Conservation (phyloP, 2,888 invertebrate genomes). For the Erynnis tages region DNA sequence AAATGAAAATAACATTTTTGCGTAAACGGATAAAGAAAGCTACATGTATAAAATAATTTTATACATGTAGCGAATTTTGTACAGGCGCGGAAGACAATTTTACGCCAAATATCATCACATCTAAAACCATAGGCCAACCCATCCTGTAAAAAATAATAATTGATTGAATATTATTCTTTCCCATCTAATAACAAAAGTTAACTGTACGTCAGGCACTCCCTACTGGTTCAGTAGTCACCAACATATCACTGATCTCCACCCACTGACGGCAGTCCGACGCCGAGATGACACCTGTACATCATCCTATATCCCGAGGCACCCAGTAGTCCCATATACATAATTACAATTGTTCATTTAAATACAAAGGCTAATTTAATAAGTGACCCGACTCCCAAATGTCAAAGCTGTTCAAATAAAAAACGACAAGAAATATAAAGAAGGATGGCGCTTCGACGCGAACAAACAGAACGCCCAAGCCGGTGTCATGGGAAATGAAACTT, state of each 20-base stretch:
- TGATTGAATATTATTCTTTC: too few species aligned
- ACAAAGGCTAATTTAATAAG: slow-evolving; percentile 81
- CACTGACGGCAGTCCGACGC: slow-evolving; percentile 1
- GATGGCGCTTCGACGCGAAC: slow-evolving; percentile 58
- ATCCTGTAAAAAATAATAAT: too few species aligned
- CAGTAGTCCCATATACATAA: slow-evolving; percentile 53
- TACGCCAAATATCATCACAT: too few species aligned
- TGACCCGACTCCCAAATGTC: slow-evolving; percentile 76
- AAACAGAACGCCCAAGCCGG: slow-evolving; percentile 64
- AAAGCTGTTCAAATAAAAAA: slow-evolving; percentile 73
- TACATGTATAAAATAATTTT: too few species aligned
- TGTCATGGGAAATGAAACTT: slow-evolving; percentile 74
- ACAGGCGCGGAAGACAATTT: too few species aligned
- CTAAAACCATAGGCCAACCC: too few species aligned
- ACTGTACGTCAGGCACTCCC: background rate
- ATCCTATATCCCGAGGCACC: slow-evolving; percentile 20
- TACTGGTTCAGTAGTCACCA: slow-evolving; percentile 4
- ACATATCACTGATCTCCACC: slow-evolving; percentile 13
- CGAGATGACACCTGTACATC: slow-evolving; percentile 23
- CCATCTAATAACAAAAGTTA: too few species aligned
- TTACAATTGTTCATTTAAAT: slow-evolving; percentile 77
- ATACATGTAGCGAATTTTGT: too few species aligned
- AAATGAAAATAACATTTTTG: too few species aligned
- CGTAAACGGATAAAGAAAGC: too few species aligned
- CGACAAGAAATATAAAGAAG: slow-evolving; percentile 67